A percentile compares a stretch with the other conserved stretches of the same genome.
Conservation (phyloP, 2,113 vertebrate genomes). For the Tragelaphus strepsiceros region DNA sequence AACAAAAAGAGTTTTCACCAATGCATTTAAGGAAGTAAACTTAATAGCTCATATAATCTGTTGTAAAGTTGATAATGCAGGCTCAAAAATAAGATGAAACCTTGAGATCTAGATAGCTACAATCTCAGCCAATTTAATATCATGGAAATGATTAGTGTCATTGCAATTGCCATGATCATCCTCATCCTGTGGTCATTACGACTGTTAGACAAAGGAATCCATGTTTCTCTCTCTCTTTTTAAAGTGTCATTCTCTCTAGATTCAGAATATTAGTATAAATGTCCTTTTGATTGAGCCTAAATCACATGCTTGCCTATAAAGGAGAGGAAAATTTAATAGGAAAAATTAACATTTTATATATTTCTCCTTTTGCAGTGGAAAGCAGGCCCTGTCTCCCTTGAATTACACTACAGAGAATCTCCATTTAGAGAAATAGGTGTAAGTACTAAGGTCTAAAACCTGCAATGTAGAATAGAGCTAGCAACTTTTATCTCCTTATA, state of each 20-base stretch:
- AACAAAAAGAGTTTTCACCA: neutral
- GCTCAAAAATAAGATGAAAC: neutral
- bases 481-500: neutral
- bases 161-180: neutral
- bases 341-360: neutral
- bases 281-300: neutral
- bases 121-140: neutral
- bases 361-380: neutral
- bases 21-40: neutral
- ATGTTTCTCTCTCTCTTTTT: neutral
- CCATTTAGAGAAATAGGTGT: neutral
- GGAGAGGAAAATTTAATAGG: neutral
- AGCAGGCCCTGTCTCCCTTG: neutral
- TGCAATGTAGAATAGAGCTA: no score
- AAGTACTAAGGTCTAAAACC: neutral
- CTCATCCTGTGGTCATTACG: neutral
- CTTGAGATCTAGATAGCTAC: neutral
- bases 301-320: neutral
- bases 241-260: neutral
- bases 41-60: neutral
- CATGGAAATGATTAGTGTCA: neutral
- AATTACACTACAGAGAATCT: neutral
- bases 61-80: neutral
- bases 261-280: neutral
- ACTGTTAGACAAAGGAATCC: neutral